Conservation (phyloP, 2,113 vertebrate genomes). For the Scomber japonicus region DNA sequence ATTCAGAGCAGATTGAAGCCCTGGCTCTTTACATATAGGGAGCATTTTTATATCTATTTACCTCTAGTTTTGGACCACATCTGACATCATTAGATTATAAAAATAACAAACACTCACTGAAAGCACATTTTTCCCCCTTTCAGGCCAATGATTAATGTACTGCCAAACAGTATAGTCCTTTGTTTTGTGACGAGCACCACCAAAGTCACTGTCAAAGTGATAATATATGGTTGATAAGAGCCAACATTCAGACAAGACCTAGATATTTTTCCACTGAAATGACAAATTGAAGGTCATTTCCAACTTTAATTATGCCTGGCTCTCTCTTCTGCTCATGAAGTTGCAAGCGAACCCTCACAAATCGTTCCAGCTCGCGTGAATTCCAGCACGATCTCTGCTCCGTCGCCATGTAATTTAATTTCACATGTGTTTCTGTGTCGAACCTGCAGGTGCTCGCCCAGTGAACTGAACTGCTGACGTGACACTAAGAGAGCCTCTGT, state of each 20-base stretch:
- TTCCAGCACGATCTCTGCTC: constrained; percentile 5
- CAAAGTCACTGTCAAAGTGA: constrained; percentile 28
- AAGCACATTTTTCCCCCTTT: too few species aligned
- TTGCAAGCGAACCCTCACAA: neutral
- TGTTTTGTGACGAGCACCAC: constrained; percentile 8
- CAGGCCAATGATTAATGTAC: too few species aligned
- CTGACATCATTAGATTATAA: too few species aligned
- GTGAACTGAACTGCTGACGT: constrained; percentile 55
- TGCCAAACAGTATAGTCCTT: neutral
- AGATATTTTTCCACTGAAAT: neutral
- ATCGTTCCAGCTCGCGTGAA: constrained; percentile 12
- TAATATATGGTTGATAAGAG: neutral
- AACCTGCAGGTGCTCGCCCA: constrained; percentile 38
- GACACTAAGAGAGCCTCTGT: constrained; percentile 24
- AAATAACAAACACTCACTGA: too few species aligned
- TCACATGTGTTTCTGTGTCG: constrained; percentile 18
- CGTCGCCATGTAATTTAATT: constrained; percentile 45
- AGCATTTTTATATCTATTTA: too few species aligned
- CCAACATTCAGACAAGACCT: constrained; percentile 1
- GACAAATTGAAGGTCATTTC: constrained; percentile 43
- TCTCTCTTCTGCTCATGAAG: constrained; percentile 1
- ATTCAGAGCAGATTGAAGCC: too few species aligned
- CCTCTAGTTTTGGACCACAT: too few species aligned
- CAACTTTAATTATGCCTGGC: constrained; percentile 29
- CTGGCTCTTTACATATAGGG: too few species aligned